Conservation (phyloP, 2,888 invertebrate genomes). For the Drosophila sordidula region DNA sequence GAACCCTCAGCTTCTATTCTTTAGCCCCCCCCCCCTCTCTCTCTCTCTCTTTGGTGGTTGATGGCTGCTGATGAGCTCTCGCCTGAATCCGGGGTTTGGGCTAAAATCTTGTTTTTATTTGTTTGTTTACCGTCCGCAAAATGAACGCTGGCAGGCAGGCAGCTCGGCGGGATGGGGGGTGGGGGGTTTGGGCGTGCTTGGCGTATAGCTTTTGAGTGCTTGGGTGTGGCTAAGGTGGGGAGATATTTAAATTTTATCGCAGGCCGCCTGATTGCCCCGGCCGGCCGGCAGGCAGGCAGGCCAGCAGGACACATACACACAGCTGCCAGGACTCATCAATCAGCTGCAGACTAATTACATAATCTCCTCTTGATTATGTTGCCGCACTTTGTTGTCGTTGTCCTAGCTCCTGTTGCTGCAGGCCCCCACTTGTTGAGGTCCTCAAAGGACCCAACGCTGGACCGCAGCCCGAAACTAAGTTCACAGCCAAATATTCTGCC, state of each 20-base stretch:
- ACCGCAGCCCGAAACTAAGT: conserved; percentile 10
- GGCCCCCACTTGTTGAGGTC: conserved; percentile 15
- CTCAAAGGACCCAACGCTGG: neutral
- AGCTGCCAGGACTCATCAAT: conserved; percentile 84
- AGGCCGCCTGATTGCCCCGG: conserved; percentile 67
- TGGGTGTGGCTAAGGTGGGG: conserved; percentile 28
- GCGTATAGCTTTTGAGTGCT: conserved; percentile 32
- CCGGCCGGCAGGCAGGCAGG: conserved; percentile 17
- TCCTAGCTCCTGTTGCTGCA: conserved; percentile 10
- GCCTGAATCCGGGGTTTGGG: conserved; percentile 25
- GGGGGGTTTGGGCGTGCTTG: conserved; percentile 12
- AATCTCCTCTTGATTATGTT: conserved; percentile 85
- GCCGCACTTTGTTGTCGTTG: conserved; percentile 62
- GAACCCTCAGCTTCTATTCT: conserved; percentile 2
- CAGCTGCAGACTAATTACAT: conserved; percentile 85
- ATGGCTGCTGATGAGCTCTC: conserved; percentile 68
- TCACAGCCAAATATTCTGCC: conserved; percentile 5
- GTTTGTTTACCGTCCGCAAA: conserved; percentile 80
- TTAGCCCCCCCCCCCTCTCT: conserved; percentile 9
- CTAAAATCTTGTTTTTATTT: conserved; percentile 77
- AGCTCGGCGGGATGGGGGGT: neutral
- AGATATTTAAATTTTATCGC: conserved; percentile 78
- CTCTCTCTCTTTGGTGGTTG: conserved; percentile 58
- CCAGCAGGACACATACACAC: neutral
- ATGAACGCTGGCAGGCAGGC: conserved; percentile 62